Base-by-base conservation (phyloP, 2,113 vertebrate species). In the Callionymus lyra region DNA sequence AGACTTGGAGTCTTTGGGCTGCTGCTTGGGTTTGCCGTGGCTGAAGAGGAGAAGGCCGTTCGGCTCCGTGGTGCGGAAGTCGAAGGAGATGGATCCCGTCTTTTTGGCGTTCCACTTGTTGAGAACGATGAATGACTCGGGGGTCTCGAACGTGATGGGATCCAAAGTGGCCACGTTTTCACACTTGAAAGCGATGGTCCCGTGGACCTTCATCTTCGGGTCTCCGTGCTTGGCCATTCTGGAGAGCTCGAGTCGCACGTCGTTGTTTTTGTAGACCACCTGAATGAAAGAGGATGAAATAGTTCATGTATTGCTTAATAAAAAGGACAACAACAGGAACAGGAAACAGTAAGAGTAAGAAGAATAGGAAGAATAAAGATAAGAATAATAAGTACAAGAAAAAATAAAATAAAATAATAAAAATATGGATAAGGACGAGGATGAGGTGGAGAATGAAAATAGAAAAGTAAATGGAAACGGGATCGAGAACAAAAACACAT, bases 251-350 rank as follows among this genome's bases (percentile, higher is more conserved):
- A 98, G 84, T 18, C 94, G 85, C 50, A 96, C 92, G 12, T 98
- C 94, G 1, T 96, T 97, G 81, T 98, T 98, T 84, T 97, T 97
- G 78, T 98, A 98, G 3, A 97, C 94, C 62, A 98, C 94, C 92
- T 97, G 77, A 47, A 10, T 8, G n/a, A 45, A 9, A 34, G 68
- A 72, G 12, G 1, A 40, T 4, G 12, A 47, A 4, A 19, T 6
- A 34, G 33, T n/a, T n/a, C n/a, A n/a, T n/a, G n/a, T n/a, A n/a
- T n/a, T n/a, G n/a, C 21, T 27, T 27, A 27, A 27, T 27, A n/a
- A n/a, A n/a, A n/a, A n/a, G n/a, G n/a, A n/a, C n/a, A n/a, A n/a
- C n/a, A n/a, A n/a, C n/a, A n/a, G n/a, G n/a, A n/a, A n/a, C n/a
- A n/a, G n/a, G n/a, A n/a, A n/a, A n/a, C n/a, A n/a, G n/a, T n/a